These are phyloP conservation scores for Bombus cullumanus DNA, from an alignment of 1,140 invertebrate species.

Conservation along the genomic window DNA sequence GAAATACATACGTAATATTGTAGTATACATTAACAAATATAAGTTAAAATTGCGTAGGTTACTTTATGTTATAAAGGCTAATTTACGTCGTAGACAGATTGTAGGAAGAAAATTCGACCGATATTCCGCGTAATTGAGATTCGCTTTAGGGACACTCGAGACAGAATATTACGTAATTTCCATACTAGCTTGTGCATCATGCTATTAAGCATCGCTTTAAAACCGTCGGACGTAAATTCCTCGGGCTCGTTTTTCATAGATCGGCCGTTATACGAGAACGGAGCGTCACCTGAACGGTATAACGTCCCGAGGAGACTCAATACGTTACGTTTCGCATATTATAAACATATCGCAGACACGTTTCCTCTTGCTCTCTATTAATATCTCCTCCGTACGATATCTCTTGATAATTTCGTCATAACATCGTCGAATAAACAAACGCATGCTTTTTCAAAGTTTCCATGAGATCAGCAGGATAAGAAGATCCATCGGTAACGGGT, in stretches of 20 bases:
- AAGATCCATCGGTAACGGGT: neutral
- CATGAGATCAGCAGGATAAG: neutral
- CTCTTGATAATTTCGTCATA: neutral
- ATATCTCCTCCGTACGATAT: neutral
- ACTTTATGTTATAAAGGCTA: neutral
- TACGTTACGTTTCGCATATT: neutral
- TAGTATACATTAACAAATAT: too few species aligned
- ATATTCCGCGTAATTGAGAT: too few species aligned
- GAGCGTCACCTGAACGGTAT: conserved; percentile 18
- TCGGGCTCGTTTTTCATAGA: conserved; percentile 24
- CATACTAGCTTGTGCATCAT: neutral
- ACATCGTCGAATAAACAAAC: too few species aligned
- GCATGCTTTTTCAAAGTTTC: neutral
- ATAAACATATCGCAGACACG: neutral
- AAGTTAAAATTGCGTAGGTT: too few species aligned
- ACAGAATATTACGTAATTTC: neutral
- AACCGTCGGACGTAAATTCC: conserved; percentile 6
- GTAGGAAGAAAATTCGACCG: too few species aligned
- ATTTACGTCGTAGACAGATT: too few species aligned
- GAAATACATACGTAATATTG: too few species aligned
- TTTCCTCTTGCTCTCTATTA: neutral
- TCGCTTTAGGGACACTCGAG: neutral
- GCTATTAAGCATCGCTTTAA: neutral
- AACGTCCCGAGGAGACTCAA: neutral
- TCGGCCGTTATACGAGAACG: conserved; percentile 8